These are phyloP conservation scores for Chloropsis hardwickii DNA, from an alignment of 2,113 vertebrate species.

Conservation along the genomic window DNA sequence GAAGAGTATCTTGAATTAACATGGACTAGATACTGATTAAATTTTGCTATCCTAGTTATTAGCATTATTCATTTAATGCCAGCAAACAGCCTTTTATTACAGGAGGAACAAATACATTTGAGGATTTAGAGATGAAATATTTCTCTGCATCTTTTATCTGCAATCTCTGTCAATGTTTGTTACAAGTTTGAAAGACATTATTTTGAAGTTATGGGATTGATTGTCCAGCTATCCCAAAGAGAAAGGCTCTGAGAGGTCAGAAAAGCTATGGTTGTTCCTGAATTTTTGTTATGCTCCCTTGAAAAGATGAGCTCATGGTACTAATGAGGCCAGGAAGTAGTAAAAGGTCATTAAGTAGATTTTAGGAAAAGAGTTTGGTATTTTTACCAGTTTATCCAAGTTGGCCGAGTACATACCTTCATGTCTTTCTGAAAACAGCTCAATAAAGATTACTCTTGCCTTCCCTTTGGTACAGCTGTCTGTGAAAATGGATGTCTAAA, in stretches of 20 bases:
- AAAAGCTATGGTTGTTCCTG: neutral
- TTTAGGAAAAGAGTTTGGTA: neutral
- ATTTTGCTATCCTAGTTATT: neutral
- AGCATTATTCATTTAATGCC: neutral
- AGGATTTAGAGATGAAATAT: neutral
- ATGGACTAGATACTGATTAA: neutral
- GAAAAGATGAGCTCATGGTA: neutral
- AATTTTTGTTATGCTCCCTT: neutral
- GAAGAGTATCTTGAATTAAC: neutral
- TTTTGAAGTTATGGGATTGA: neutral
- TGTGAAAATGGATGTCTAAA: slow-evolving; percentile 96
- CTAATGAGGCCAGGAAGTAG: neutral
- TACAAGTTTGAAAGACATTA: neutral
- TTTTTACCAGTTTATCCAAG: neutral
- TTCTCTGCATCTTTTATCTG: neutral
- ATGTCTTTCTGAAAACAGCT: neutral
- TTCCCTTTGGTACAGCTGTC: slow-evolving; percentile 79
- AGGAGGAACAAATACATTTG: neutral
- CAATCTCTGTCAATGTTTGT: neutral
- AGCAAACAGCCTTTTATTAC: neutral
- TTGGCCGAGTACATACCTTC: neutral
- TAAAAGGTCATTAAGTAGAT: neutral
- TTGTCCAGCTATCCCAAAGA: neutral
- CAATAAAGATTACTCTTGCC: neutral
- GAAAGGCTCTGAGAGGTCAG: neutral